Conservation (phyloP, 2,797 vertebrate species). For the Oreortyx pictus region DNA sequence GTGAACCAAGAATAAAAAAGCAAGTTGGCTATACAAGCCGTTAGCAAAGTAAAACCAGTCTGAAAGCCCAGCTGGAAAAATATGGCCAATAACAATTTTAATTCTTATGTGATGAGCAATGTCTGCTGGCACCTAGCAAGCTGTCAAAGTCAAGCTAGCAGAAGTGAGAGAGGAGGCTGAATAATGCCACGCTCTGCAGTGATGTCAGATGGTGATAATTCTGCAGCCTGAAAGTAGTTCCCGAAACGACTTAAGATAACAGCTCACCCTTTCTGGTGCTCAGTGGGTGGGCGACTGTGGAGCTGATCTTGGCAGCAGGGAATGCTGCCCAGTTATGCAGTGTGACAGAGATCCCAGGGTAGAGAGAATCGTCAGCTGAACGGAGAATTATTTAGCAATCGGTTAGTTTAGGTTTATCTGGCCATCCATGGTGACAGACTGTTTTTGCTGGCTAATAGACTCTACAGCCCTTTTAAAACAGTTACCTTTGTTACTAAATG, state of each 20-base stretch:
- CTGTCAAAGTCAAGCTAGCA: not conserved
- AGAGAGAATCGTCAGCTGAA: not conserved
- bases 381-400: not conserved
- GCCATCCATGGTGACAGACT: not conserved
- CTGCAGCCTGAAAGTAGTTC: not conserved
- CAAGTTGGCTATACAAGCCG: not conserved
- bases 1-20: not conserved
- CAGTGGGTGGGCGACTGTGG: not conserved
- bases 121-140: conserved; percentile 33
- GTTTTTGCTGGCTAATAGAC: not conserved
- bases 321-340: not conserved
- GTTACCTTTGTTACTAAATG: not conserved
- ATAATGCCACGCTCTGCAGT: not conserved
- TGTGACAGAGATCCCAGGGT: not conserved
- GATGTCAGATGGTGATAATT: not conserved
- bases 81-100: not conserved
- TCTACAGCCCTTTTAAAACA: not conserved
- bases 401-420: not conserved
- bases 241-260: not conserved
- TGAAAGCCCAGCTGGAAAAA: conserved; percentile 24
- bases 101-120: conserved; percentile 13
- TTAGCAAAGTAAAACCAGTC: not conserved
- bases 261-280: not conserved
- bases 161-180: not conserved
- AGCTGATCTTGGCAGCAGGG: not conserved